These are phyloP conservation scores for Chrosomus eos DNA, from an alignment of 2,797 vertebrate genomes.

Conservation along the genomic window DNA sequence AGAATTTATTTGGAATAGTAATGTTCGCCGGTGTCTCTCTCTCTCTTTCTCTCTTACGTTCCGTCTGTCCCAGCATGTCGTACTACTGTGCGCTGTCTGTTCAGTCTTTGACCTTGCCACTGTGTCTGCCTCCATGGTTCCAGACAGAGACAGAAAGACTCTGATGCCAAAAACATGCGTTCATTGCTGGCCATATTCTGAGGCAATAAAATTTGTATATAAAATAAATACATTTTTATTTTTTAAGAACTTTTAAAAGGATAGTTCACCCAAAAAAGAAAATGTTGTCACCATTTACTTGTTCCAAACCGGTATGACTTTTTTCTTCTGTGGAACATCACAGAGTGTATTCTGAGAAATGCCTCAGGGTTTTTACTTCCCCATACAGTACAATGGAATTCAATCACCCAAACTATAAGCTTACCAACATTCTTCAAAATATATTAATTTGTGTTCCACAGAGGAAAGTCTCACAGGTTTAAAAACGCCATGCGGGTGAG, in stretches of 20 bases:
- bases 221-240: not conserved
- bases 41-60: not conserved
- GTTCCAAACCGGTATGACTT: not conserved
- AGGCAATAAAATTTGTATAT: not conserved
- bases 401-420: not conserved
- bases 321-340: not conserved
- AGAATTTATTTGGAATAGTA: not conserved
- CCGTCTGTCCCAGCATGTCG: constrained; percentile 62
- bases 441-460: not conserved
- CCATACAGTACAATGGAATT: not conserved
- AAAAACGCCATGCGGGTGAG: not conserved
- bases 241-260: not conserved
- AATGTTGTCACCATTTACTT: not conserved
- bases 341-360: not conserved
- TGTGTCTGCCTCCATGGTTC: constrained; percentile 65
- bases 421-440: not conserved
- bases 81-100: constrained; percentile 57
- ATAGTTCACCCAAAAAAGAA: not conserved
- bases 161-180: not conserved
- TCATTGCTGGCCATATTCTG: not conserved
- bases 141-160: constrained; percentile 36
- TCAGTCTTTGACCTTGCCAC: constrained; percentile 75
- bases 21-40: not conserved
- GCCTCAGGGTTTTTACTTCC: not conserved
- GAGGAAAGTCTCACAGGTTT: not conserved